Percentiles rank a stretch among this genome's conserved stretches.
phyloP scores from a whole-genome alignment of 2,113 vertebrate species.

The Pangasianodon gigas region DNA sequence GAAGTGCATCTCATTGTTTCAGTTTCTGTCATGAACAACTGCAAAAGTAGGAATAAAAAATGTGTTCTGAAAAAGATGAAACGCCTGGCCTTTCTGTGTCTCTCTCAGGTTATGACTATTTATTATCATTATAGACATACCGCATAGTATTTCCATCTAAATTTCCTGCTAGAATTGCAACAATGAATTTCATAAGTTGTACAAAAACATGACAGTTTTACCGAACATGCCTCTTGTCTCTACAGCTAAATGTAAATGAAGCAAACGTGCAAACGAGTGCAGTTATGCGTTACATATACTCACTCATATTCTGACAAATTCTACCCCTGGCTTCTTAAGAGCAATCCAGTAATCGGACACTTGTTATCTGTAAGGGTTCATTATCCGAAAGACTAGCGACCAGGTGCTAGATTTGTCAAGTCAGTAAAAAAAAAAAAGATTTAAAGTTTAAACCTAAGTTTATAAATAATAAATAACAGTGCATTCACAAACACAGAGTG shows the following conservation, averaged over 20 bases:
- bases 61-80: slow-evolving; percentile 71
- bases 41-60: slow-evolving; percentile 84
- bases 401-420: too few relatives aligned
- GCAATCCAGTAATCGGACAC: not conserved
- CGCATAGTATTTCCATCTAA: not conserved
- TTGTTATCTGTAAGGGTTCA: not conserved
- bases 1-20: slow-evolving; percentile 79
- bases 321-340: not conserved
- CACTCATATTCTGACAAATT: not conserved
- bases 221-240: not conserved
- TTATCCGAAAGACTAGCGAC: not conserved
- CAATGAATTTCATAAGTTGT: not conserved
- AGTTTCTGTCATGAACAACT: slow-evolving; percentile 91
- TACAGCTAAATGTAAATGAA: not conserved
- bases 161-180: not conserved
- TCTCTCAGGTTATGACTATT: not conserved
- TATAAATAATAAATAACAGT: not conserved
- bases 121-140: not conserved
- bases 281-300: not conserved
- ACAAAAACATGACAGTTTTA: not conserved
- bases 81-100: slow-evolving; percentile 7
- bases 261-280: not conserved
- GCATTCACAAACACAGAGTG: not conserved
- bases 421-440: too few relatives aligned
- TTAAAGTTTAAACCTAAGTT: too few relatives aligned